Evolutionary conservation across 2,797 vertebrate species (phyloP).

Genomic region (Urosaurus nigricauda): DNA sequence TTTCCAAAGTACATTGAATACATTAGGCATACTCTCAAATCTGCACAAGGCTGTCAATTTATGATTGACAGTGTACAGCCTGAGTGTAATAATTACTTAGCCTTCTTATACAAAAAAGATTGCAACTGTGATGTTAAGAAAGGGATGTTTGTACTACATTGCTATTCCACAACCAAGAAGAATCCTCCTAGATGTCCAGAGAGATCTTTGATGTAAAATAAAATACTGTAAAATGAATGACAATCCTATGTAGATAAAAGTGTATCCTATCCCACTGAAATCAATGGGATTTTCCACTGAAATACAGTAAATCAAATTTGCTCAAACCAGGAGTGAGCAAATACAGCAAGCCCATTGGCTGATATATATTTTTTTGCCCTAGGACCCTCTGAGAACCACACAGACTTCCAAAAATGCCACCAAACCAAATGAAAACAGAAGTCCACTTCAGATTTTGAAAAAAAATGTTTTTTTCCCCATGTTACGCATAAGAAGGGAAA

Average conservation of each 20-base stretch:
- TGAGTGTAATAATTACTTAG: not conserved
- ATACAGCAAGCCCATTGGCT: no score
- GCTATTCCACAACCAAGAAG: not conserved
- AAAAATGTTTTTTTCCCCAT: no score
- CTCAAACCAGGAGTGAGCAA: no score
- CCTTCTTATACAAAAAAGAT: conserved; percentile 10
- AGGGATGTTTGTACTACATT: not conserved
- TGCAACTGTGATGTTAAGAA: not conserved
- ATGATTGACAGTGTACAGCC: not conserved
- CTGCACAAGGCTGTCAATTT: not conserved
- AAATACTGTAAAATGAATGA: not conserved
- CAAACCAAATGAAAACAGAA: no score
- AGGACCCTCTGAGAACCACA: no score
- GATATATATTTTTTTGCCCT: no score
- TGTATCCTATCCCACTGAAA: no score
- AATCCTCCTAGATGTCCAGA: not conserved
- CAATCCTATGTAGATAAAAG: not conserved
- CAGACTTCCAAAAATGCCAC: no score
- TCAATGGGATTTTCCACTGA: not conserved
- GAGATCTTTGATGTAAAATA: not conserved
- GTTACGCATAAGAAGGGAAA: no score
- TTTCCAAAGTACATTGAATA: conserved; percentile 14
- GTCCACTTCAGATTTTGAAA: no score
- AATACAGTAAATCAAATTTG: not conserved
- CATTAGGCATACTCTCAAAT: conserved; percentile 1